Conservation (phyloP, 2,888 invertebrate species). For the Hypomecis punctinalis region DNA sequence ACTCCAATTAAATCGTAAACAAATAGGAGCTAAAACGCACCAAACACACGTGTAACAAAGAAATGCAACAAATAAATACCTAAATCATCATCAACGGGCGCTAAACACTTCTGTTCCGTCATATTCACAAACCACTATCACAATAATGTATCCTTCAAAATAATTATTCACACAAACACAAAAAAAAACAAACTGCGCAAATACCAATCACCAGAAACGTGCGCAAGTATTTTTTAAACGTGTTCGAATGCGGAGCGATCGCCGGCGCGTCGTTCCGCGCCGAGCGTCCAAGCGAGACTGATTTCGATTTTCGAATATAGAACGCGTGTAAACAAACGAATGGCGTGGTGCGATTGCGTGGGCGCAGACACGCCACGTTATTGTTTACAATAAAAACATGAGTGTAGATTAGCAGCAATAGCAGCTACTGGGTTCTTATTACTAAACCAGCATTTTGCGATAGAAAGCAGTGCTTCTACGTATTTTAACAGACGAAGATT, state of each 20-base stretch:
- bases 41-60: constrained; percentile 25
- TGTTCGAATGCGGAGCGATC: constrained; percentile 30
- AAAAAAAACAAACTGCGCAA: constrained; percentile 40
- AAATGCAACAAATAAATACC: constrained; percentile 44
- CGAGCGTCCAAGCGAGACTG: constrained; percentile 62
- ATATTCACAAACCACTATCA: constrained; percentile 48
- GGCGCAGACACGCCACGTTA: constrained; percentile 38
- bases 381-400: constrained; percentile 37
- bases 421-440: constrained; percentile 13
- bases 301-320: constrained; percentile 56
- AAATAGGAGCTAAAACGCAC: constrained; percentile 14
- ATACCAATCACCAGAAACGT: constrained; percentile 34
- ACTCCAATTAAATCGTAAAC: too few relatives aligned
- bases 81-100: constrained; percentile 56
- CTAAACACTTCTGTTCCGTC: constrained; percentile 57
- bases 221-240: constrained; percentile 37
- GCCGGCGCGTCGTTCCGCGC: constrained; percentile 56
- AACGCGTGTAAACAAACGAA: constrained; percentile 58
- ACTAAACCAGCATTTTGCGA: too few relatives aligned
- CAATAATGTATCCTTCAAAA: constrained; percentile 33
- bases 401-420: constrained; percentile 14
- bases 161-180: constrained; percentile 30
- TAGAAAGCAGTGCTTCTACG: too few relatives aligned
- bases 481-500: too few relatives aligned
- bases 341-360: constrained; percentile 46